These are phyloP conservation scores for Orthosia incerta DNA, from an alignment of 2,888 invertebrate genomes.

Conservation along the genomic window DNA sequence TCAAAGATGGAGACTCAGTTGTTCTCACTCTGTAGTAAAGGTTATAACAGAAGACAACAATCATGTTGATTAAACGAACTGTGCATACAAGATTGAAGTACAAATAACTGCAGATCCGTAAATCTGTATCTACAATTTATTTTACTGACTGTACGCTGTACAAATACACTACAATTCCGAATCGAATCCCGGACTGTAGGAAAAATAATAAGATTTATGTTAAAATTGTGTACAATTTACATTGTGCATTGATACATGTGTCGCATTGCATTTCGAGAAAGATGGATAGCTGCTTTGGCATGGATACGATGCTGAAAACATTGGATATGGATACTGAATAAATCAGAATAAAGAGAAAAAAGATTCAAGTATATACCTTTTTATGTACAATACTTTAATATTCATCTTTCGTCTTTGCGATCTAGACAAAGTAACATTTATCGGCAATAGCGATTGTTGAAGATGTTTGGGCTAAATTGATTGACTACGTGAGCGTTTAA, in stretches of 20 bases:
- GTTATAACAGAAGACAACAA: background rate
- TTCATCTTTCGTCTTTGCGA: background rate
- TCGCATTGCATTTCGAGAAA: background rate
- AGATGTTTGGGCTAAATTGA: too few species aligned
- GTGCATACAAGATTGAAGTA: constrained; percentile 5
- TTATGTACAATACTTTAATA: background rate
- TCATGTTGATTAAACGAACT: constrained; percentile 15
- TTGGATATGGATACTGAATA: background rate
- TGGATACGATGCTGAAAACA: background rate
- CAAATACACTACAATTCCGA: constrained; percentile 27
- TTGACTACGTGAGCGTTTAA: too few species aligned
- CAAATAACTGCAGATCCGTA: constrained; percentile 31
- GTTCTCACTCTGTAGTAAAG: background rate
- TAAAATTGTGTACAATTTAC: constrained; percentile 16
- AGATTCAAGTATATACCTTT: background rate
- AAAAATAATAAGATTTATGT: constrained; percentile 30
- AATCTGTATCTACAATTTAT: constrained; percentile 43
- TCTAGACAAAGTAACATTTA: too few species aligned
- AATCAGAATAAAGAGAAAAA: too few species aligned
- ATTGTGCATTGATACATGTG: constrained; percentile 28
- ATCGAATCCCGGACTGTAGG: constrained; percentile 10
- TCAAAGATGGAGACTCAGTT: background rate
- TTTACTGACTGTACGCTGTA: constrained; percentile 5
- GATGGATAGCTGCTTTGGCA: background rate
- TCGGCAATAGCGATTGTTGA: too few species aligned